Evolutionary conservation across 2,797 vertebrate genomes (phyloP).

Genomic region (Gymnodraco acuticeps): DNA sequence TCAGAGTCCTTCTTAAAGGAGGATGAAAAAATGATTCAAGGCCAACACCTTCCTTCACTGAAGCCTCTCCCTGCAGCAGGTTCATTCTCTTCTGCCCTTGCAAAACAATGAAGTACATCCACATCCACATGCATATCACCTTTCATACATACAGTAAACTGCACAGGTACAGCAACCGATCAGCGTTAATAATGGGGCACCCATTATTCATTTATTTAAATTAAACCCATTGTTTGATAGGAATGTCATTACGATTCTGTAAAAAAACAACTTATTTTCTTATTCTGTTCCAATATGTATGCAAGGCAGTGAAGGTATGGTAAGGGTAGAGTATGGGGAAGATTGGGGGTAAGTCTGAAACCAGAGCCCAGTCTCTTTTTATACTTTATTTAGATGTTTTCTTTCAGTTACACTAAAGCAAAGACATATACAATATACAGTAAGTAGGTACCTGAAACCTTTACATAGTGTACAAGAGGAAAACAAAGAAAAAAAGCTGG

Average conservation of each 20-base stretch:
- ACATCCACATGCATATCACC: background rate
- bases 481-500: too few species aligned
- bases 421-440: too few species aligned
- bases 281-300: background rate
- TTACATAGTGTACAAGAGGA: too few species aligned
- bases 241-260: background rate
- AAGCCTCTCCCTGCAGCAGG: background rate
- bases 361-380: too few species aligned
- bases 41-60: background rate
- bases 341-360: too few species aligned
- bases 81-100: background rate
- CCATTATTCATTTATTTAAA: background rate
- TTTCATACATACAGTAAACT: background rate
- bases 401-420: too few species aligned
- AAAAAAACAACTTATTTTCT: too few species aligned
- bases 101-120: background rate
- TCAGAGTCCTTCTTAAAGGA: background rate
- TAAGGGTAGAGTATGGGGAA: background rate
- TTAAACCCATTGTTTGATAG: background rate
- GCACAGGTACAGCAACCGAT: background rate
- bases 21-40: constrained; percentile 1
- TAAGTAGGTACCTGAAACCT: too few species aligned
- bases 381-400: too few species aligned
- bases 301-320: background rate
- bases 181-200: background rate